Conservation (phyloP, 2,113 vertebrate genomes). For the Hemibagrus wyckioides region DNA sequence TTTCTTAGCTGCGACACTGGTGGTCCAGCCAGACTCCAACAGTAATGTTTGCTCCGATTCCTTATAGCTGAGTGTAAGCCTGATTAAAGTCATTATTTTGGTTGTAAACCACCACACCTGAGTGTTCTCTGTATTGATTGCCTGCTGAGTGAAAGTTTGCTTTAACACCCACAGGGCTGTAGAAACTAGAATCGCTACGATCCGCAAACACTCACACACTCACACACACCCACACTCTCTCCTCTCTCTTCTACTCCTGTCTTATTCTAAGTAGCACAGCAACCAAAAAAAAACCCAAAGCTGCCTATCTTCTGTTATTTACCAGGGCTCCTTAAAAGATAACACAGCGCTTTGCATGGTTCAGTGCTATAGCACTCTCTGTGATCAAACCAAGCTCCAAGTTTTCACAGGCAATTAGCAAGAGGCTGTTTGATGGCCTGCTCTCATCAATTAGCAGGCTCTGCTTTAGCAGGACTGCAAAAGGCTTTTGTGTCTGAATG, state of each 20-base stretch:
- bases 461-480: conserved; percentile 25
- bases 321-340: conserved; percentile 30
- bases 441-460: conserved; percentile 44
- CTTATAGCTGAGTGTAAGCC: conserved; percentile 42
- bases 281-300: conserved; percentile 26
- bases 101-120: conserved; percentile 56
- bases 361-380: conserved; percentile 31
- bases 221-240: conserved; percentile 12
- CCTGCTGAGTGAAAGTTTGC: conserved; percentile 56
- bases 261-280: conserved; percentile 37
- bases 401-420: conserved; percentile 49
- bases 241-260: not conserved
- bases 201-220: conserved; percentile 30
- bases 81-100: conserved; percentile 58
- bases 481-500: conserved; percentile 10
- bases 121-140: conserved; percentile 56
- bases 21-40: conserved; percentile 26
- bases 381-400: conserved; percentile 30
- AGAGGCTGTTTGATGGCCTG: conserved; percentile 44
- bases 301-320: conserved; percentile 38
- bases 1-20: conserved; percentile 31
- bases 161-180: conserved; percentile 52
- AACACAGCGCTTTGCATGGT: conserved; percentile 34
- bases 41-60: conserved; percentile 44
- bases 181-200: conserved; percentile 47